Evolutionary conservation across 2,797 vertebrate genomes (phyloP), one percentile per base, ranked within the genome.

Genomic region (Acanthornis magna): DNA sequence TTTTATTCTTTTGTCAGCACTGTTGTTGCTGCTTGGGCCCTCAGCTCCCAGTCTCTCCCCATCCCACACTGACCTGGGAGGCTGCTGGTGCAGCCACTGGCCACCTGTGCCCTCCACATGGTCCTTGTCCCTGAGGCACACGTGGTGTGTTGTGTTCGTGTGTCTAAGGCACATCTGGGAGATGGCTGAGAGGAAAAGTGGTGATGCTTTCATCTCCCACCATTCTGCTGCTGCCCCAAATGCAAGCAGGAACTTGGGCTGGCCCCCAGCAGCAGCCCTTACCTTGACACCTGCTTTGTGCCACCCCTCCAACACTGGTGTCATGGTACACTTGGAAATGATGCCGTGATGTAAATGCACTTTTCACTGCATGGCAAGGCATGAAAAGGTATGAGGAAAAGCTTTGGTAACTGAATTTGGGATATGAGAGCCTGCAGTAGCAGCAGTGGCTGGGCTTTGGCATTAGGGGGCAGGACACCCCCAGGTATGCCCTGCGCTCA

Each of bases 391-490:
- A 13, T 32, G 72, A 83, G 80, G 51, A 78, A 54, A 72, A 85
- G 65, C 61, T 88, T 47, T 48, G 66, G 19, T 47, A 70, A 88
- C 27, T 8, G 30, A 30, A 51, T 38, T 57, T 16, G 67, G 10
- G 26, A 19, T 7, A 4, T 1, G 16, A 40, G 26, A 71, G 48
- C 11, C 42, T 34, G 43, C 9, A 62, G 40, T 7, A 79, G 45
- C 32, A 22, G 60, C 77, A 22, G 38, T 27, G 34, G 11, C 25
- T n/a, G n/a, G 78, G 75, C 10, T 91, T 67, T 30, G 91, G 85
- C 96, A 1, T 89, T 97, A 97, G 97, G 91, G 96, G 97, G 97
- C 95, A 94, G 85, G 77, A 38, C 89, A 22, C 23, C 38, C 14
- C 93, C 29, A 74, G 43, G 75, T 83, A 81, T 16, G 48, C 9